phyloP scores from a whole-genome alignment of 2,888 invertebrate species.

The Zygothrica quintamaculata region DNA sequence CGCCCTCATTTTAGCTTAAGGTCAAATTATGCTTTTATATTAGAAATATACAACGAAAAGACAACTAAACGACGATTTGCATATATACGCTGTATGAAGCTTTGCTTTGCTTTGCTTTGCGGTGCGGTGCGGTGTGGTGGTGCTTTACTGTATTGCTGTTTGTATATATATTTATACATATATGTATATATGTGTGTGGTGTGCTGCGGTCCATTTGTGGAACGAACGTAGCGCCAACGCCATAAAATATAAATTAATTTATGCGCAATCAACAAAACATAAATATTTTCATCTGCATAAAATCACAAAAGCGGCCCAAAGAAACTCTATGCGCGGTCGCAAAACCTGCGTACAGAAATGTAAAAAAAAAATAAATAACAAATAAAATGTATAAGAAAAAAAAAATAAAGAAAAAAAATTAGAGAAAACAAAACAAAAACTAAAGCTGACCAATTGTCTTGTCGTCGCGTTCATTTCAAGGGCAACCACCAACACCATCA shows the following conservation, averaged over 20 bases:
- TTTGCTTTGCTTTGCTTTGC: no score
- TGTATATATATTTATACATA: no score
- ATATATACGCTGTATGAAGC: conserved; percentile 48
- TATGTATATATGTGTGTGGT: conserved; percentile 18
- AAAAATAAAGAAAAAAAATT: conserved; percentile 14
- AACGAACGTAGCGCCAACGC: conserved; percentile 77
- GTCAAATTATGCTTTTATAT: conserved; percentile 78
- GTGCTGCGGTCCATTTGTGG: conserved; percentile 75
- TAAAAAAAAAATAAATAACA: conserved; percentile 36
- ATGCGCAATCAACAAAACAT: conserved; percentile 81
- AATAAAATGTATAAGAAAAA: conserved; percentile 24
- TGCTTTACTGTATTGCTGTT: no score
- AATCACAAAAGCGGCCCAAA: conserved; percentile 74
- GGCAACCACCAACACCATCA: conserved; percentile 53
- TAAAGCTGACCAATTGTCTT: conserved; percentile 68
- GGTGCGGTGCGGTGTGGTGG: not conserved
- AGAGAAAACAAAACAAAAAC: conserved; percentile 35
- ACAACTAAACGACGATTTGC: conserved; percentile 64
- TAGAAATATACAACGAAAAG: conserved; percentile 34
- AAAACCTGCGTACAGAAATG: conserved; percentile 58
- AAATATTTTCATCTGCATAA: conserved; percentile 81
- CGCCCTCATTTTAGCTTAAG: conserved; percentile 81
- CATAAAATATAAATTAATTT: conserved; percentile 80
- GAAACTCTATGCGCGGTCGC: conserved; percentile 59
- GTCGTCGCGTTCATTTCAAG: conserved; percentile 64